Evolutionary conservation across 2,888 invertebrate species (phyloP), one percentile per base, ranked within the genome.

Genomic region (Plagodis pulveraria): DNA sequence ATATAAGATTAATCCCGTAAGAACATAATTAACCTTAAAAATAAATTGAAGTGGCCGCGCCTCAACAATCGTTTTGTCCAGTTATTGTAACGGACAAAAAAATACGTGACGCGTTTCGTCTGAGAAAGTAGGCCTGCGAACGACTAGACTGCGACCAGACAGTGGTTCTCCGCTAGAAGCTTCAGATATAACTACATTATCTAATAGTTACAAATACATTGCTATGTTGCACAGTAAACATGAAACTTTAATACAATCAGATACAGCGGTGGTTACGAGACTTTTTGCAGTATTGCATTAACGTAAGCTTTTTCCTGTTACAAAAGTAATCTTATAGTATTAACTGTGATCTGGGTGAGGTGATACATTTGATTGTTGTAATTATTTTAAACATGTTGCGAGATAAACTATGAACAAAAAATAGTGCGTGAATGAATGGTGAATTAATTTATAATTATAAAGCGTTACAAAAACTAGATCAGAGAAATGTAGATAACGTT

Each of bases 141-240:
- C 76, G 87, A 83, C 90, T 88, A 91, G 91, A 91, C 91, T 76
- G 82, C 68, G 76, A 74, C 82, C 80, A 91, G 90, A 91, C 90
- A 70, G 71, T 63, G 44, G 64, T 65, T 55, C 58, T 10, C 41
- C 36, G 36, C 68, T 51, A 60, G 62, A 43, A 62, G 65, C 6
- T 56, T 12, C 44, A 12, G 45, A 32, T 34, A 8, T 45, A 54
- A 51, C 54, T 49, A 36, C n/a, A 32, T 32, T 61, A 70, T 42
- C 12, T 22, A 49, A 36, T 12, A 5, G 32, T 52, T 47, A 34
- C 36, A 11, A 9, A 8, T 75, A 58, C 80, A 80, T 67, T 76
- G 62, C 75, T 62, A 56, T 34, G 46, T 66, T 12, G 32, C 6
- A 58, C 33, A 6, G 6, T 6, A 2, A 11, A 10, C 10, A 22